Evolutionary conservation across 2,113 vertebrate species (phyloP).

Genomic region (Uria lomvia): DNA sequence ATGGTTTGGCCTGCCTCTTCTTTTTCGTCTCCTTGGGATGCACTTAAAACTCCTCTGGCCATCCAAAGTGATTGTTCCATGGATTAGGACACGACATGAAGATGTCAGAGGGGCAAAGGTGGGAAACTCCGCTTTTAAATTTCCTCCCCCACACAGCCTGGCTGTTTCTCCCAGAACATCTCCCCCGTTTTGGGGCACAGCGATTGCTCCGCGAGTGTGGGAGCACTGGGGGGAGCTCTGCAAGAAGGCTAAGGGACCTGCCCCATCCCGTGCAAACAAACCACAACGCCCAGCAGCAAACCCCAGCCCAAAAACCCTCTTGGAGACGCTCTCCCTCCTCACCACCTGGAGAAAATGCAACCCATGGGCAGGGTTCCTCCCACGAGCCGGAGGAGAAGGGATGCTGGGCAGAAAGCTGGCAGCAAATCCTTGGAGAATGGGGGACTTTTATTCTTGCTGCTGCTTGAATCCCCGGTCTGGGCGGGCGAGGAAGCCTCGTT

Average conservation of each 20-base stretch:
- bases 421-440: background rate
- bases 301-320: background rate
- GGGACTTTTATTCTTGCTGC: background rate
- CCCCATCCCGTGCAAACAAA: background rate
- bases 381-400: fast-evolving
- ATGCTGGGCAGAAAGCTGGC: background rate
- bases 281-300: background rate
- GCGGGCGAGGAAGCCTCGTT: background rate
- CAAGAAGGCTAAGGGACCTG: no score
- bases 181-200: background rate
- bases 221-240: background rate
- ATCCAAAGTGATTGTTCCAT: background rate
- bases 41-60: background rate
- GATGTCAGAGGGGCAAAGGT: background rate
- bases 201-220: fast-evolving
- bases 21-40: background rate
- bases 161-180: background rate
- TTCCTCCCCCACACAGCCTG: background rate
- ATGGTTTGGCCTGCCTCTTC: background rate
- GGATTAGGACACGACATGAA: background rate
- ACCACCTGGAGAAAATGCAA: background rate
- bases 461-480: fast-evolving
- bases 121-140: background rate
- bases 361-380: background rate
- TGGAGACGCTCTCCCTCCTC: background rate